A percentile compares a stretch with the other conserved stretches of the same genome.
phyloP scores from a whole-genome alignment of 2,888 invertebrate genomes.

The Cephus pulcher region DNA sequence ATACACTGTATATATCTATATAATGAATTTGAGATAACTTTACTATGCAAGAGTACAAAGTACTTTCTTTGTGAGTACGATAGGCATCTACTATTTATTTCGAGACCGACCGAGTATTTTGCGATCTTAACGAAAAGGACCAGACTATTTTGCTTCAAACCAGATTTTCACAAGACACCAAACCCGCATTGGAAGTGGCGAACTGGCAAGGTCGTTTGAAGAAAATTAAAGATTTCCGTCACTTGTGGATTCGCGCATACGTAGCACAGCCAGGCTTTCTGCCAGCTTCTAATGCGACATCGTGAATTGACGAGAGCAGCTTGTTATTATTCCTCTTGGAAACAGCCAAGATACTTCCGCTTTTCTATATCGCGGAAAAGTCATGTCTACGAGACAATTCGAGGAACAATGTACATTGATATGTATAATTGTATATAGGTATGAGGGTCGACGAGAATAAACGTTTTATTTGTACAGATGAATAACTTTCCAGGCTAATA shows the following conservation, averaged over 20 bases:
- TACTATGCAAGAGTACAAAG: neutral
- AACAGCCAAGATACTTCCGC: conserved; percentile 9
- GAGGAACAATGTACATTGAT: neutral
- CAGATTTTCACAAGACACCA: neutral
- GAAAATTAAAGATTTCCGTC: neutral
- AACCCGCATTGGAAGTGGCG: neutral
- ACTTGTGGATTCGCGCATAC: neutral
- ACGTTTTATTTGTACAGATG: neutral
- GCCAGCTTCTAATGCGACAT: neutral
- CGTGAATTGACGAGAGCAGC: neutral
- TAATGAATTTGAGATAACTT: neutral
- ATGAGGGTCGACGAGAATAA: neutral
- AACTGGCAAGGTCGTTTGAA: neutral
- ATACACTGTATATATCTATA: neutral
- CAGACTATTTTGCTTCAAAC: neutral
- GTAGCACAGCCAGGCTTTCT: neutral
- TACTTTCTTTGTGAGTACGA: neutral
- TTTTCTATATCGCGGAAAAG: conserved; percentile 6
- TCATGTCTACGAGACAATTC: neutral
- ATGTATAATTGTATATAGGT: neutral
- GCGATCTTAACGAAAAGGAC: neutral
- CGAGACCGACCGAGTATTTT: neutral
- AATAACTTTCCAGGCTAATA: neutral
- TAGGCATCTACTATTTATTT: neutral
- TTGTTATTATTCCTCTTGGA: neutral